phyloP scores from a whole-genome alignment of 2,888 invertebrate species.

The Platerodrilus igneus region DNA sequence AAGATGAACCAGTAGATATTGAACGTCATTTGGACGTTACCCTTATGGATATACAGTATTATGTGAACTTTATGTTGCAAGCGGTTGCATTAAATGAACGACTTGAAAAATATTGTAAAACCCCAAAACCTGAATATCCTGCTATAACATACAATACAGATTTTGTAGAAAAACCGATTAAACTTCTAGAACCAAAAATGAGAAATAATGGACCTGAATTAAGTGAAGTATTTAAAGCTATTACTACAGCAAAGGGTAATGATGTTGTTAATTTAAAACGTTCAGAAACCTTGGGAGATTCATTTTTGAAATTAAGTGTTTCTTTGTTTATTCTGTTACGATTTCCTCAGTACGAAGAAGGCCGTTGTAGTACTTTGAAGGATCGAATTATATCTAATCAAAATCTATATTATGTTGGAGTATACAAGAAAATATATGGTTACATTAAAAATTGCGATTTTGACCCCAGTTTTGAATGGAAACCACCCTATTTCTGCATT shows the following conservation, averaged over 20 bases:
- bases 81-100: slow-evolving; percentile 20
- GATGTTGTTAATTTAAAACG: slow-evolving; percentile 79
- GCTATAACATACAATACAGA: slow-evolving; percentile 38
- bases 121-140: slow-evolving; percentile 25
- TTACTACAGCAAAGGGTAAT: slow-evolving; percentile 67
- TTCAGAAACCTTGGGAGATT: slow-evolving; percentile 84
- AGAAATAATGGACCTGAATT: slow-evolving; percentile 49
- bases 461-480: slow-evolving; percentile 65
- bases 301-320: slow-evolving; percentile 76
- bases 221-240: slow-evolving; percentile 53
- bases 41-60: slow-evolving; percentile 66
- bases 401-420: slow-evolving; percentile 75
- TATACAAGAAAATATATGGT: slow-evolving; percentile 53
- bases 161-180: slow-evolving; percentile 28
- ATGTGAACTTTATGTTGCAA: slow-evolving; percentile 56
- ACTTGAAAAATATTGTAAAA: slow-evolving; percentile 22
- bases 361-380: slow-evolving; percentile 71
- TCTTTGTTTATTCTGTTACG: slow-evolving; percentile 68
- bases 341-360: slow-evolving; percentile 69
- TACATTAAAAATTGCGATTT: slow-evolving; percentile 63
- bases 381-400: slow-evolving; percentile 72
- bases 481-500: slow-evolving; percentile 68
- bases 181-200: slow-evolving; percentile 19
- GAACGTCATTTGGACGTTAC: slow-evolving; percentile 57
- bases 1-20: slow-evolving; percentile 66